Evolutionary conservation across 2,888 invertebrate species (phyloP), one percentile per base, ranked within the genome.

Genomic region (Willowsia nigromaculata): DNA sequence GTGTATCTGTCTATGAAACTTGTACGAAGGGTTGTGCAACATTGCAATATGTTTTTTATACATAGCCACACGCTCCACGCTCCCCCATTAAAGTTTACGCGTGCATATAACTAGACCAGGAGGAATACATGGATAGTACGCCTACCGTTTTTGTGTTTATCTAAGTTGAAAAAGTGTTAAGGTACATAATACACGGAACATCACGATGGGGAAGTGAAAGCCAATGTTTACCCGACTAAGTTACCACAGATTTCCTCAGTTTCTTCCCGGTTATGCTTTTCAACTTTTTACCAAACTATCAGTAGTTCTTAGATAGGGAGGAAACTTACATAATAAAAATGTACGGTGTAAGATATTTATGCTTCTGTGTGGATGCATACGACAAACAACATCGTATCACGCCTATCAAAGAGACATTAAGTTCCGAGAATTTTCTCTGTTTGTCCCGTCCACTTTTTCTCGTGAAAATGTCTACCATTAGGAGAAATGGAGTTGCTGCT

Each of bases 171-270:
- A 37, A 43, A 76, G 50, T 3, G n/a, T 76, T 76, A 33, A 33
- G n/a, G 2, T 65, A 4, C 9, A n/a, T n/a, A 33, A 9, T n/a
- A 4, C n/a, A 65, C n/a, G n/a, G n/a, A 33, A 33, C 1, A 65
- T 11, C 68, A 11, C 68, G 40, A 50, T 11, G 81, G 25, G n/a
- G 81, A 65, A 82, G 43, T 25, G 62, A 82, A 82, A 82, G 62
- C 81, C 25, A 62, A 43, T 82, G 65, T 82, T 82, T 82, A 43
- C 81, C 62, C 62, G 27, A 43, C 65, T 56, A 56, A 53, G 37
- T 76, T 76, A 33, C 78, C 56, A 22, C 25, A 13, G 13, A 7
- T 59, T 11, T 30, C 33, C 25, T 43, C 59, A 13, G 15, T 62
- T 25, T 27, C 2, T 81, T 4, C 18, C 43, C 18, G 15, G 9